Evolutionary conservation across 2,797 vertebrate genomes (phyloP).

Genomic region (Sebastes cheni): DNA sequence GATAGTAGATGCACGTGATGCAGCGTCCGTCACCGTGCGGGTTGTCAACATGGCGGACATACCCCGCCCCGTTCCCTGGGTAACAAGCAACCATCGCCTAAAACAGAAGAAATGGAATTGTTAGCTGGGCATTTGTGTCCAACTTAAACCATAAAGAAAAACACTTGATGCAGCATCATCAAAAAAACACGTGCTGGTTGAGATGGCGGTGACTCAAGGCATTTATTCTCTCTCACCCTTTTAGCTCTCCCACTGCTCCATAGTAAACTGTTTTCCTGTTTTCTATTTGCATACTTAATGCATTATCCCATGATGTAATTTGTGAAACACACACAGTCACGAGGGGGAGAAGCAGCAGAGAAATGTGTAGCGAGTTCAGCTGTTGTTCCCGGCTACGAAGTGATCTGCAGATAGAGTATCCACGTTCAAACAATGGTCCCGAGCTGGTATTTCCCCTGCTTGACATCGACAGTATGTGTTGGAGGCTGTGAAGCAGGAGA

Average conservation of each 20-base stretch:
- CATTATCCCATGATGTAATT: neutral
- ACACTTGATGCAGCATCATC: neutral
- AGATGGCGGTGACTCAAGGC: neutral
- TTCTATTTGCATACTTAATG: neutral
- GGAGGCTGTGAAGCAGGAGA: constrained; percentile 38
- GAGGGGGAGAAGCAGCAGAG: neutral
- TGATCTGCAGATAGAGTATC: constrained; percentile 45
- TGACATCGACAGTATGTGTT: constrained; percentile 30
- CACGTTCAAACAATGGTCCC: constrained; percentile 64
- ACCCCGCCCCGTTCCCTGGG: constrained; percentile 90
- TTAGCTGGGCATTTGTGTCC: neutral
- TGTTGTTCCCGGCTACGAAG: constrained; percentile 32
- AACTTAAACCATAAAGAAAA: neutral
- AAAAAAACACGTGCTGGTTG: neutral
- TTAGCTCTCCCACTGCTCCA: neutral
- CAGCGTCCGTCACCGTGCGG: constrained; percentile 92
- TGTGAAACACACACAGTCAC: neutral
- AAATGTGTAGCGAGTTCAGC: constrained; percentile 54
- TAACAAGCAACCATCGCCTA: constrained; percentile 96
- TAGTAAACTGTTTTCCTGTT: neutral
- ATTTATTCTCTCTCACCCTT: neutral
- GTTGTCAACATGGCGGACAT: constrained; percentile 94
- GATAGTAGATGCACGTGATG: constrained; percentile 96
- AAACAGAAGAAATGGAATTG: constrained; percentile 29
- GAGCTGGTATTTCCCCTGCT: constrained; percentile 68